Conservation (phyloP, 2,113 vertebrate genomes). For the Speoplatyrhinus poulsoni region DNA sequence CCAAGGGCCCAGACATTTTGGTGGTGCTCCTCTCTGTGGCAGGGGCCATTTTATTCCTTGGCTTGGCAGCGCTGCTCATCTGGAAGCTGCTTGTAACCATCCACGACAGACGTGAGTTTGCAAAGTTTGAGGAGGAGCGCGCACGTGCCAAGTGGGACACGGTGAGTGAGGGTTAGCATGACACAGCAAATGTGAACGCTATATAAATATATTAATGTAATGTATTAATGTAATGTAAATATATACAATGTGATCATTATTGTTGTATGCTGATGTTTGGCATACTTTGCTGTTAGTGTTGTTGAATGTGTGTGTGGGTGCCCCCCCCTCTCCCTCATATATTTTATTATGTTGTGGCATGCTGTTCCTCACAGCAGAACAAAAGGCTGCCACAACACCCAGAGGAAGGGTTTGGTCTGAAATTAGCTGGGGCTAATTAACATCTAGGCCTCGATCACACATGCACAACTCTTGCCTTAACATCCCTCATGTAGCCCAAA, state of each 20-base stretch:
- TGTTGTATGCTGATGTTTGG: not conserved
- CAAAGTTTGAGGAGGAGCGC: conserved; percentile 94
- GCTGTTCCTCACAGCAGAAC: conserved; percentile 70
- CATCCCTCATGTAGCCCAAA: conserved; percentile 22
- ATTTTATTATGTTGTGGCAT: conserved; percentile 61
- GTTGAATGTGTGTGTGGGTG: not conserved
- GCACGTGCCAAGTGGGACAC: conserved; percentile 94
- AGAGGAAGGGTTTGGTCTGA: conserved; percentile 66
- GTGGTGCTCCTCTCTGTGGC: conserved; percentile 91
- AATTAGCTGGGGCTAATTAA: conserved; percentile 69
- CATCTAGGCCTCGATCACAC: conserved; percentile 55
- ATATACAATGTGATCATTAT: not conserved
- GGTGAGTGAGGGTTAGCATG: conserved; percentile 71
- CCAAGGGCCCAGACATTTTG: conserved; percentile 88
- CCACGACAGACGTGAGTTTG: conserved; percentile 93
- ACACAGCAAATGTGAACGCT: not conserved
- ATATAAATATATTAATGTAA: not conserved
- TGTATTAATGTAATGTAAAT: no score
- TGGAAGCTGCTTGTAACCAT: conserved; percentile 98
- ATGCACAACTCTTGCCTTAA: conserved; percentile 32
- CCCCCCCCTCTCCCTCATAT: not conserved
- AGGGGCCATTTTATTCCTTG: conserved; percentile 89
- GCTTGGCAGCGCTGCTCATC: conserved; percentile 87
- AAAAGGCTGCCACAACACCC: conserved; percentile 53
- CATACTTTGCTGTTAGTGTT: not conserved